A percentile compares a stretch with the other conserved stretches of the same genome.
These are phyloP conservation scores for Cariama cristata DNA, from an alignment of 2,113 vertebrate species.

Conservation along the genomic window DNA sequence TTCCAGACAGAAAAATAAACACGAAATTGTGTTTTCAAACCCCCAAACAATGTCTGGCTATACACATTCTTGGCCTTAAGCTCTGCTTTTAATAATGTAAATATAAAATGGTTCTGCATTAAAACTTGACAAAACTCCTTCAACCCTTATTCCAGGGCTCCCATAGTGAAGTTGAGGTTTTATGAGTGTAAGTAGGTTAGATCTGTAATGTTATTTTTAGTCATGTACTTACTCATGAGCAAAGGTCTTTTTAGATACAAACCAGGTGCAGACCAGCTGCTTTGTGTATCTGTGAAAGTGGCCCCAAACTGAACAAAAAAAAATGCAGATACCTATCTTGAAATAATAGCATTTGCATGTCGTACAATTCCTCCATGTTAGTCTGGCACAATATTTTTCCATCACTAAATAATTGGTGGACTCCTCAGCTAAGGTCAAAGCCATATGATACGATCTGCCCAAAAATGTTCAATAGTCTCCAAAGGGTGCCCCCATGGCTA, in stretches of 20 bases:
- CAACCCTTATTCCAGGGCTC: neutral
- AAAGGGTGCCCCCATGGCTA: rapidly evolving
- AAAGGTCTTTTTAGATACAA: neutral
- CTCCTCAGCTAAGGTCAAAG: neutral
- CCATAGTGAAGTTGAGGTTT: neutral
- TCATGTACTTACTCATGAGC: neutral
- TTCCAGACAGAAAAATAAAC: conserved; percentile 59
- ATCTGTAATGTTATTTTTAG: conserved; percentile 14
- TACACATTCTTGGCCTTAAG: neutral
- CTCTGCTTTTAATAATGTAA: neutral
- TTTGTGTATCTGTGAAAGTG: neutral
- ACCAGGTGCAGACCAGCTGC: conserved; percentile 31
- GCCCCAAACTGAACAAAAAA: neutral
- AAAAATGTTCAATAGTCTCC: neutral
- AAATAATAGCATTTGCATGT: neutral
- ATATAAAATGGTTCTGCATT: neutral
- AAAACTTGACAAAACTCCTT: neutral
- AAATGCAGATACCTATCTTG: neutral
- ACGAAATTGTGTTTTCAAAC: neutral
- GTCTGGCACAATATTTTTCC: neutral
- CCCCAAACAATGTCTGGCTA: neutral
- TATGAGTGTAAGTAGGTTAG: conserved; percentile 16
- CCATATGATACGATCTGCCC: rapidly evolving
- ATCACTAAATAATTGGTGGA: neutral
- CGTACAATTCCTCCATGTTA: neutral